Percentiles rank a stretch among this genome's conserved stretches.
These are phyloP conservation scores for Drosophila pseudoobscura DNA, from an alignment of 1,140 invertebrate species.

Conservation along the genomic window DNA sequence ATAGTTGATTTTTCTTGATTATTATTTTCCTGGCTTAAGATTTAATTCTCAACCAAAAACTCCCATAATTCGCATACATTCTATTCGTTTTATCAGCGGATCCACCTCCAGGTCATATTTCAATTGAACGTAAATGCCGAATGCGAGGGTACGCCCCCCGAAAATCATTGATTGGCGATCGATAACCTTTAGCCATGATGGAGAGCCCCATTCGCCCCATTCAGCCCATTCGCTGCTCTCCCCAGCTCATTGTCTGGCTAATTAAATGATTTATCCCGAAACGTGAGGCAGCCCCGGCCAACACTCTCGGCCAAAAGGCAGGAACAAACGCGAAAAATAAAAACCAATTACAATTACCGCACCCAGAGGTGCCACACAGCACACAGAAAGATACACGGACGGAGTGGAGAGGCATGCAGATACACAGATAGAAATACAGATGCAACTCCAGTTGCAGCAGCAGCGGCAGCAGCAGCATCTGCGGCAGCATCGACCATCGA, in stretches of 20 bases:
- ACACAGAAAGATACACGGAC: conserved; percentile 5
- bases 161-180: conserved; percentile 56
- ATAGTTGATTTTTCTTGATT: no score
- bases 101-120: conserved; percentile 58
- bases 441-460: conserved; percentile 34
- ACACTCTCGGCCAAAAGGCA: conserved; percentile 45
- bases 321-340: conserved; percentile 39
- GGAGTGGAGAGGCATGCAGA: no score
- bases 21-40: no score
- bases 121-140: conserved; percentile 60
- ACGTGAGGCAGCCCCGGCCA: conserved; percentile 65
- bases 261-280: conserved; percentile 82
- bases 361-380: conserved; percentile 78
- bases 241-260: conserved; percentile 74
- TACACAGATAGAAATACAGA: conserved; percentile 5
- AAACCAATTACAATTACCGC: conserved; percentile 82
- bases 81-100: conserved; percentile 41
- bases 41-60: no score
- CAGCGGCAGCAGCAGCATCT: conserved; percentile 17
- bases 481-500: conserved; percentile 30
- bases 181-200: conserved; percentile 66
- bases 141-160: conserved; percentile 44
- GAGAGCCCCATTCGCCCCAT: conserved; percentile 28
- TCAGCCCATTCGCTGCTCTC: conserved; percentile 3
- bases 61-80: background rate